phyloP scores from a whole-genome alignment of 2,113 vertebrate genomes.

The Ptyas mucosa region DNA sequence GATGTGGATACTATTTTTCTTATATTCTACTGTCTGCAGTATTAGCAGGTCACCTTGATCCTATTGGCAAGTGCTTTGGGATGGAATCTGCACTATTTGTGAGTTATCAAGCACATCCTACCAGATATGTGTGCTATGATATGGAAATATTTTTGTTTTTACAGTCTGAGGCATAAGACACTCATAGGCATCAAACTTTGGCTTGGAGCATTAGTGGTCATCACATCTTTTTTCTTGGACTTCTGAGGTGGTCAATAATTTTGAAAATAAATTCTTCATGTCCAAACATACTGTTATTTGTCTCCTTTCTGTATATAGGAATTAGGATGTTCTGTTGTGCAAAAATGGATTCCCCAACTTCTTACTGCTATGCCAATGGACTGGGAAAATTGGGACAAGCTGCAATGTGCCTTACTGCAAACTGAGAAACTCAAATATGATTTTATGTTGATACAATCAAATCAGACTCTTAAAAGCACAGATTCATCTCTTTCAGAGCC shows the following conservation, averaged over 20 bases:
- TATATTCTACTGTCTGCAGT: not conserved
- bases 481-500: constrained; percentile 49
- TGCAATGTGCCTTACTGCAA: constrained; percentile 1
- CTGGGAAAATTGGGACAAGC: not conserved
- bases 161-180: not conserved
- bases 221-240: not conserved
- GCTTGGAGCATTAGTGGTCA: not conserved
- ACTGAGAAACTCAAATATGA: not conserved
- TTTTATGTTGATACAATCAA: not conserved
- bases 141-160: not conserved
- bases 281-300: not conserved
- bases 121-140: not conserved
- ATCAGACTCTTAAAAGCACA: not conserved
- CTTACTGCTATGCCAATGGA: not conserved
- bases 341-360: not conserved
- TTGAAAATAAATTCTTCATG: not conserved
- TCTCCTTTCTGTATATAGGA: not conserved
- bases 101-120: not conserved
- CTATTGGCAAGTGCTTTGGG: not conserved
- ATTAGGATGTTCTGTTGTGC: not conserved
- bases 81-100: not conserved
- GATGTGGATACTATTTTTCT: not conserved
- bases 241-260: not conserved
- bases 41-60: not conserved
- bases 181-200: not conserved